These are phyloP conservation scores for Notiomystis cincta DNA, from an alignment of 2,113 vertebrate genomes.

Conservation along the genomic window DNA sequence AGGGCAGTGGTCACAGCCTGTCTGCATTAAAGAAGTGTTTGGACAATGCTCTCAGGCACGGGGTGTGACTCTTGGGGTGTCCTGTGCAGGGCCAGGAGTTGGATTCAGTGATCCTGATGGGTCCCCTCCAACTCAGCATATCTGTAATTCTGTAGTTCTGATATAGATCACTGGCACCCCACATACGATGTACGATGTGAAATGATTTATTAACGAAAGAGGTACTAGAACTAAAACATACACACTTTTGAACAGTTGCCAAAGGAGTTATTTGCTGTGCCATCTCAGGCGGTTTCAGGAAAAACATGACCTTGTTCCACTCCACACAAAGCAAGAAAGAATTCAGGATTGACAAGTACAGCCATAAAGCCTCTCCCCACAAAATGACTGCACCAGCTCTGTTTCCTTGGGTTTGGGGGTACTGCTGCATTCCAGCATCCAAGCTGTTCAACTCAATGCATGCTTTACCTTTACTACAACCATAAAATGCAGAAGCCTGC, in stretches of 20 bases:
- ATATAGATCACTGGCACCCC: neutral
- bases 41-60: neutral
- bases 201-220: neutral
- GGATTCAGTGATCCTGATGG: neutral
- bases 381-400: neutral
- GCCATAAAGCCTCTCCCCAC: neutral
- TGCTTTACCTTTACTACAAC: neutral
- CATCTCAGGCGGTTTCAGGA: neutral
- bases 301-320: neutral
- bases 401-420: neutral
- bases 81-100: neutral
- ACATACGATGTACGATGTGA: neutral
- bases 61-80: accelerated
- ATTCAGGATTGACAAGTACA: neutral
- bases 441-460: neutral
- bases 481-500: neutral
- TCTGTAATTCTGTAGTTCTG: neutral
- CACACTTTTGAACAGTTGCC: neutral
- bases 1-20: neutral
- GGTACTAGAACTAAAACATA: neutral
- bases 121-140: neutral
- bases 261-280: neutral
- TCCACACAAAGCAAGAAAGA: neutral
- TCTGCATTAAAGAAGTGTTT: neutral
- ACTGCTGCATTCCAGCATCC: neutral